Evolutionary conservation across 2,888 invertebrate species (phyloP).

Genomic region (Lasioglossum villosulum): DNA sequence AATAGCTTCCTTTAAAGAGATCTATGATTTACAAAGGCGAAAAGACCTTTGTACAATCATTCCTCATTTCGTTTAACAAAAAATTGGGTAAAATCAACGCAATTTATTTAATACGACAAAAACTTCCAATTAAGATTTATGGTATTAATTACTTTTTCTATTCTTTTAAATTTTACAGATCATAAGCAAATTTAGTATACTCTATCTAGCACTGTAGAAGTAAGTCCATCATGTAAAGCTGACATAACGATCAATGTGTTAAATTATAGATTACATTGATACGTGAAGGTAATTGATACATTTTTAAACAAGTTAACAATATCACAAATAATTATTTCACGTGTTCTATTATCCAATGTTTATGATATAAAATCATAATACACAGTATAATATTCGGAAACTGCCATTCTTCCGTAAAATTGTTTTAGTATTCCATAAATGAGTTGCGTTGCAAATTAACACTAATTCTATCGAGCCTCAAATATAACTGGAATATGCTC

Average conservation of each 20-base stretch:
- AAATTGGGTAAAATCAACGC: background rate
- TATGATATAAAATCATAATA: too few relatives aligned
- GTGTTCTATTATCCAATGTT: too few relatives aligned
- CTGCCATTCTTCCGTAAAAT: background rate
- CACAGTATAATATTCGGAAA: background rate
- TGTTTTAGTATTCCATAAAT: background rate
- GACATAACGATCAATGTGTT: background rate
- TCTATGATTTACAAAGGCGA: slow-evolving; percentile 35
- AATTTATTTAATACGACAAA: background rate
- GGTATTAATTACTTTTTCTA: background rate
- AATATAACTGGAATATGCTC: too few relatives aligned
- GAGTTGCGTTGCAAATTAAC: too few relatives aligned
- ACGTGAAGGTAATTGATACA: background rate
- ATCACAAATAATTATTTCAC: background rate
- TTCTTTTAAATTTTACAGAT: too few relatives aligned
- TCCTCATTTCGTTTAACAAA: background rate
- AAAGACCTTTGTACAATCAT: slow-evolving; percentile 19
- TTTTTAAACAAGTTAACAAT: background rate
- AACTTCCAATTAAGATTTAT: background rate
- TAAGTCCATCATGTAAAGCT: background rate
- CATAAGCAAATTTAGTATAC: background rate
- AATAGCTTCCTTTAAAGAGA: background rate
- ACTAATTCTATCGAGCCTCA: too few relatives aligned
- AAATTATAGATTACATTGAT: background rate
- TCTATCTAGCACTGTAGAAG: background rate